phyloP scores from a whole-genome alignment of 2,888 invertebrate species.

The Himalopsyche kuldschensis region DNA sequence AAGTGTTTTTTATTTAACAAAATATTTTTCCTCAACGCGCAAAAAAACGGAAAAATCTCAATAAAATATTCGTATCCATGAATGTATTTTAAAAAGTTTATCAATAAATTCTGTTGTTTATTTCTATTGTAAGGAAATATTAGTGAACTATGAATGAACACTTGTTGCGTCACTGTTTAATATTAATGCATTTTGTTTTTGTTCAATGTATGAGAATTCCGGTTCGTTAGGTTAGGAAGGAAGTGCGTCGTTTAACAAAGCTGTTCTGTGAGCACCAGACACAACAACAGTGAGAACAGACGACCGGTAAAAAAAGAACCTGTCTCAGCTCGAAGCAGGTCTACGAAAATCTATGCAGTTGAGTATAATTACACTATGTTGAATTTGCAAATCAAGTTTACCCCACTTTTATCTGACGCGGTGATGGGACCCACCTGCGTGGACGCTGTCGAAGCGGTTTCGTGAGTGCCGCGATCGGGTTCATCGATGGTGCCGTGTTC shows the following conservation, averaged over 20 bases:
- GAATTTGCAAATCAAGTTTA: constrained; percentile 36
- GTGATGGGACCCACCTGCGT: not conserved
- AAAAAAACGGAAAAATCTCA: not conserved
- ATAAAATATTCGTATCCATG: not conserved
- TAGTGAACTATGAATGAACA: not conserved
- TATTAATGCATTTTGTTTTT: not conserved
- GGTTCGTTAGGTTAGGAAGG: not conserved
- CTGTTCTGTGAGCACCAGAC: constrained; percentile 7
- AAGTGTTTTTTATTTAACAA: constrained; percentile 24
- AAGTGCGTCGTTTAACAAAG: constrained; percentile 8
- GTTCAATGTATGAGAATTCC: not conserved
- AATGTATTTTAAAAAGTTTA: not conserved
- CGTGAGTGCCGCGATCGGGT: constrained; percentile 13
- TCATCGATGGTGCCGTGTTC: constrained; percentile 13
- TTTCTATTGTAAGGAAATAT: not conserved
- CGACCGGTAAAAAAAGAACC: constrained; percentile 19
- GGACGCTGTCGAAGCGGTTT: constrained; percentile 16
- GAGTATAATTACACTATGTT: constrained; percentile 15
- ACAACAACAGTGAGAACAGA: constrained; percentile 7
- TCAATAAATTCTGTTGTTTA: not conserved
- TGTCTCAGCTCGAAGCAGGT: constrained; percentile 19
- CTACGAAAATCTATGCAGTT: constrained; percentile 20
- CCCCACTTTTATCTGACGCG: constrained; percentile 18
- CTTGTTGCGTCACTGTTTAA: not conserved
- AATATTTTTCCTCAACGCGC: constrained; percentile 10